Percentiles rank a stretch among this genome's conserved stretches.
Evolutionary conservation across 2,797 vertebrate species (phyloP).

Genomic region (Myotis vivesi): DNA sequence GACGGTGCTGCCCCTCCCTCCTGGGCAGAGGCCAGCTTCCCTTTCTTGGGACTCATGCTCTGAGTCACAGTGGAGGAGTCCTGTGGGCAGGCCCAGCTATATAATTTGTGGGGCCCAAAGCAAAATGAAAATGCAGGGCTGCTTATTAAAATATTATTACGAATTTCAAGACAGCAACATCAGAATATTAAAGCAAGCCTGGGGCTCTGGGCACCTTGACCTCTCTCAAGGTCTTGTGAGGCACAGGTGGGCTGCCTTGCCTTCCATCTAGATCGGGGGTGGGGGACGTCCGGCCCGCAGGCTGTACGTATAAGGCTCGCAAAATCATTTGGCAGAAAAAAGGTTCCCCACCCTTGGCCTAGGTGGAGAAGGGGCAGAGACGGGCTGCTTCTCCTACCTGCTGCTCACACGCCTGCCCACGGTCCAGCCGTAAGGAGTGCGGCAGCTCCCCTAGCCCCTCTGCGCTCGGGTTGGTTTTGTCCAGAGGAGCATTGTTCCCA

Average conservation of each 20-base stretch:
- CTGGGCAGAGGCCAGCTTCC: neutral
- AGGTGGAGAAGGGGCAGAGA: neutral
- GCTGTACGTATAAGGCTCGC: too few species aligned
- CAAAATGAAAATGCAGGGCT: neutral
- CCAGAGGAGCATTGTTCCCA: neutral
- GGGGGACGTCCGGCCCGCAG: too few species aligned
- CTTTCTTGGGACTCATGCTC: neutral
- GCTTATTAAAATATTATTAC: neutral
- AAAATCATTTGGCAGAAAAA: too few species aligned
- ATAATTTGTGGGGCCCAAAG: neutral
- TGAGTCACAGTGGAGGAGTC: neutral
- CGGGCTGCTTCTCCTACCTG: neutral
- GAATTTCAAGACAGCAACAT: neutral
- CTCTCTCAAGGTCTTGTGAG: neutral
- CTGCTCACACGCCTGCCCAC: accelerated
- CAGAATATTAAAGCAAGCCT: neutral
- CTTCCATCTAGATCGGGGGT: neutral
- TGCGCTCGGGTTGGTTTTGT: neutral
- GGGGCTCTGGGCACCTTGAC: neutral
- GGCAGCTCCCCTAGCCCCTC: neutral
- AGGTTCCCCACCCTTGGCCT: too few species aligned
- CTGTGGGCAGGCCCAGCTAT: neutral
- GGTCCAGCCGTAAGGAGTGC: neutral
- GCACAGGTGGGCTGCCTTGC: neutral
- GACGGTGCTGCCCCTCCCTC: neutral